These are phyloP conservation scores for Carabus problematicus DNA, from an alignment of 2,888 invertebrate genomes.

Conservation along the genomic window DNA sequence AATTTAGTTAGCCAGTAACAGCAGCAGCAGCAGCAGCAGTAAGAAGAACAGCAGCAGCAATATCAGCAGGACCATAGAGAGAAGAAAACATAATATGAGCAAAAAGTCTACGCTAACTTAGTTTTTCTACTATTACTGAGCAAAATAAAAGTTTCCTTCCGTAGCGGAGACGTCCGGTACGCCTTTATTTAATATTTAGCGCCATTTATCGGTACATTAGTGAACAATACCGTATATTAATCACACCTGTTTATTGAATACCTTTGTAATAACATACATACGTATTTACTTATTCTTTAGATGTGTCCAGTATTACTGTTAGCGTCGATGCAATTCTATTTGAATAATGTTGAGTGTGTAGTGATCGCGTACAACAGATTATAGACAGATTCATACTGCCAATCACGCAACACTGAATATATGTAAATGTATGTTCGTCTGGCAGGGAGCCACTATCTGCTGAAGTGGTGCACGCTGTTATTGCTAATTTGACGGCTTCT, in stretches of 20 bases:
- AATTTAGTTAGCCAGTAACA: conserved; percentile 39
- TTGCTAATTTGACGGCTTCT: conserved; percentile 14
- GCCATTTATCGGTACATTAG: not conserved
- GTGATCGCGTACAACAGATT: not conserved
- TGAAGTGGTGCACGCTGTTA: conserved; percentile 9
- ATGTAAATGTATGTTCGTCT: not conserved
- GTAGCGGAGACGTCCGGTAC: not conserved
- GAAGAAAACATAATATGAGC: conserved; percentile 40
- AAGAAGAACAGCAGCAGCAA: no score
- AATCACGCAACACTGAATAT: not conserved
- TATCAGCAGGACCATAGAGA: not conserved
- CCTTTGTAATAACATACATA: conserved; percentile 5
- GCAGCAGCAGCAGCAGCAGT: no score
- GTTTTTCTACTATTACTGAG: conserved; percentile 28
- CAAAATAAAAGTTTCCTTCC: conserved; percentile 28
- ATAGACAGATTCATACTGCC: not conserved
- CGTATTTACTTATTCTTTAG: no score
- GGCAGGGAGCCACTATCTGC: not conserved
- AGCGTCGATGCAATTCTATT: no score
- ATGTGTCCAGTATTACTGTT: no score
- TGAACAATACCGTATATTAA: no score
- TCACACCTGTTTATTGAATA: not conserved
- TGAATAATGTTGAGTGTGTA: no score
- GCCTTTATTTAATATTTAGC: not conserved
- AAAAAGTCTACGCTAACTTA: conserved; percentile 37